Percentiles rank a stretch among this genome's conserved stretches.
phyloP scores from a whole-genome alignment of 2,113 vertebrate species.

The Bubo scandiacus region DNA sequence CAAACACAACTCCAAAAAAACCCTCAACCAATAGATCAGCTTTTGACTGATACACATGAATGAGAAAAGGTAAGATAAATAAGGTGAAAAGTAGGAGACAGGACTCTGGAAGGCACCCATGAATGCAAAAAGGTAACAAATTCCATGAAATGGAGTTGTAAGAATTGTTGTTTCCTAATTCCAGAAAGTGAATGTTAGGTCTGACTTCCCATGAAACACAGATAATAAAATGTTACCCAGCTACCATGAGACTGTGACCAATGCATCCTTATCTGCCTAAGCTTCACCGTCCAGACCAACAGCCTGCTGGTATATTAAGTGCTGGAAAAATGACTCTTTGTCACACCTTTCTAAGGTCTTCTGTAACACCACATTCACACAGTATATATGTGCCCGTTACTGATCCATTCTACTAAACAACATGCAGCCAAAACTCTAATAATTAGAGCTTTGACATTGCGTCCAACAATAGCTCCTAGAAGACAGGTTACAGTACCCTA shows the following conservation, averaged over 20 bases:
- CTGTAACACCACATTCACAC: background rate
- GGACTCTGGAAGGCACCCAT: background rate
- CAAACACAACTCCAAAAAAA: background rate
- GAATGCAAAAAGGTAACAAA: background rate
- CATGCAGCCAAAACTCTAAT: background rate
- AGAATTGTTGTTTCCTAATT: background rate
- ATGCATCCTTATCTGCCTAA: background rate
- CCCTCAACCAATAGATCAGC: fast-evolving
- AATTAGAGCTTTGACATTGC: background rate
- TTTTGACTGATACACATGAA: fast-evolving
- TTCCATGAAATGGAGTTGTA: background rate
- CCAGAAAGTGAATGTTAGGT: background rate
- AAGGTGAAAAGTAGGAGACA: background rate
- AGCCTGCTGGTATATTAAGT: background rate
- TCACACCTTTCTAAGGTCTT: background rate
- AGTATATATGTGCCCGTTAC: background rate
- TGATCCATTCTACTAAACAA: background rate
- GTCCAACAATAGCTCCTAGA: background rate
- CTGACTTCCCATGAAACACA: background rate
- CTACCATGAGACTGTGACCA: background rate
- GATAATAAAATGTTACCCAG: background rate
- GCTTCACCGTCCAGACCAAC: background rate
- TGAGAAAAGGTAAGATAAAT: background rate
- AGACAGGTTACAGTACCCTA: background rate
- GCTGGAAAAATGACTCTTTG: background rate